phyloP scores from a whole-genome alignment of 2,113 vertebrate genomes.

The Neogale vison region DNA sequence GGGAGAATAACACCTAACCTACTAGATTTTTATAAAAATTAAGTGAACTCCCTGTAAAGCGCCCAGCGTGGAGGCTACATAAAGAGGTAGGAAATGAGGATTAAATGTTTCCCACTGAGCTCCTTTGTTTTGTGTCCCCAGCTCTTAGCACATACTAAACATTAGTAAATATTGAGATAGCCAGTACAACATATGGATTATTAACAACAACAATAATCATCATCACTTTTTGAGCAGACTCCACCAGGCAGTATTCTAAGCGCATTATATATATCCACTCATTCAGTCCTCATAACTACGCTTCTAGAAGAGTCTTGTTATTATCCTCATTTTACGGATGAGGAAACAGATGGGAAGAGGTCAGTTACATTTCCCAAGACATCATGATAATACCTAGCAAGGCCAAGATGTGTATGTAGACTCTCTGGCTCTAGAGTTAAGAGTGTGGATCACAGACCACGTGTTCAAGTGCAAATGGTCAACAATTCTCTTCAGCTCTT shows the following conservation, averaged over 20 bases:
- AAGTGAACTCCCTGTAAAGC: neutral
- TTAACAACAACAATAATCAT: neutral
- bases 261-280: neutral
- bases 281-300: neutral
- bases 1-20: neutral
- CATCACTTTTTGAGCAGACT: neutral
- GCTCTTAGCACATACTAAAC: neutral
- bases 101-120: neutral
- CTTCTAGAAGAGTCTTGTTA: neutral
- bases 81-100: slow-evolving; percentile 16
- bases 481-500: neutral
- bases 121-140: neutral
- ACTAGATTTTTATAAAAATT: neutral
- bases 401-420: neutral
- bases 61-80: neutral
- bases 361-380: neutral
- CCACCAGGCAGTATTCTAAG: neutral
- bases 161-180: neutral
- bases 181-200: neutral
- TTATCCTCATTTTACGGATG: neutral
- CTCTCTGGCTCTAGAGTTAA: neutral
- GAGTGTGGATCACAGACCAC: neutral
- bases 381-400: neutral
- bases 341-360: neutral
- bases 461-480: neutral